Base-by-base conservation (phyloP, 2,888 invertebrate species). In the Cataglyphis albicans region DNA sequence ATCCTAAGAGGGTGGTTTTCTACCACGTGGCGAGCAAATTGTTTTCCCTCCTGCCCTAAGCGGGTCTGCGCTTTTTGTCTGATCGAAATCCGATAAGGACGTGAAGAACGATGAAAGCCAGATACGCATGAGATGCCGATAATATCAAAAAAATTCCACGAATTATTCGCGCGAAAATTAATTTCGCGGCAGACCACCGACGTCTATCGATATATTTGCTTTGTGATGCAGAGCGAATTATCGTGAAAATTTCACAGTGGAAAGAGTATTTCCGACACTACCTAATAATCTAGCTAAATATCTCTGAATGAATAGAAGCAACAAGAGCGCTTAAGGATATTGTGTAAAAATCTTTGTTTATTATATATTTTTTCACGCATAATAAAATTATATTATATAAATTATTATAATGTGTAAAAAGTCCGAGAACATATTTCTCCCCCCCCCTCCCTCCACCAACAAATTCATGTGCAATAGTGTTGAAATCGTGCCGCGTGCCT, bases 61-160 rank as follows among this genome's bases (percentile, higher is more conserved):
- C 61, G 3, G 75, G 15, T 73, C 41, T 21, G 64, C 44, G 78
- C 6, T 78, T 84, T 59, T 70, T 82, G 52, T 81, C 78, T 87
- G 84, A 88, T 87, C 81, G 87, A 87, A 86, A 84, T 83, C 76
- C 65, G 67, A 59, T 73, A 81, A 74, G 41, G 44, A 73, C 81
- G 52, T 21, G 15, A 63, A 32, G 41, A 78, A 61, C n/a, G 63
- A 29, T 35, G 48, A 59, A 78, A 59, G 73, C 52, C 48, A 55
- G 41, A 80, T 38, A 35, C 21, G 52, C 25, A 44, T 12, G 44
- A 44, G 44, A 61, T 80, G 25, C 59, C 72, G 44, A 80, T 59
- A 72, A 48, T 72, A 21, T 21, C 44, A 29, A 78, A 78, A 78
- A 80, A 70, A 78, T 78, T 70, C 38, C 35, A 61, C 25, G 29